Evolutionary conservation across 2,888 invertebrate genomes (phyloP).

Genomic region (Drosophila mercatorum): DNA sequence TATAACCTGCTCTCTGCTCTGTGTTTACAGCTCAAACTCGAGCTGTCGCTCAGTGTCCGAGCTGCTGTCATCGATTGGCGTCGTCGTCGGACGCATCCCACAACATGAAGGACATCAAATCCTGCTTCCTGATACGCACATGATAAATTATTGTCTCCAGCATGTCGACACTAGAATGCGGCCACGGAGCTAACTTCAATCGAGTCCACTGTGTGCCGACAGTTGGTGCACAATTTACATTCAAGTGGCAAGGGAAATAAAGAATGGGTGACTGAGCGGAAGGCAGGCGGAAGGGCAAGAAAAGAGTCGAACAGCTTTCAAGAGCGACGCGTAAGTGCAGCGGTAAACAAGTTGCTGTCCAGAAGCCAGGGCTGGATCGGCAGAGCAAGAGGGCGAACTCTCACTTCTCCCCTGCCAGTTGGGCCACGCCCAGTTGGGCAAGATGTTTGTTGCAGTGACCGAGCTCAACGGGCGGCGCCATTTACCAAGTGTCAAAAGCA

Average conservation of each 20-base stretch:
- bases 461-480: conserved; percentile 82
- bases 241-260: conserved; percentile 40
- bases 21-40: not conserved
- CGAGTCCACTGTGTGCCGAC: conserved; percentile 4
- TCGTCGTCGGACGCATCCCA: conserved; percentile 46
- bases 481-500: conserved; percentile 83
- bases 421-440: conserved; percentile 48
- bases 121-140: conserved; percentile 57
- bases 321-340: conserved; percentile 71
- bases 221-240: conserved; percentile 55
- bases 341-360: conserved; percentile 70
- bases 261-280: conserved; percentile 8
- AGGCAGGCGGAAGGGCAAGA: conserved; percentile 26
- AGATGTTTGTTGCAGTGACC: conserved; percentile 64
- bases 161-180: conserved; percentile 53
- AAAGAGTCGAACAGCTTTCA: conserved; percentile 56
- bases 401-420: conserved; percentile 4
- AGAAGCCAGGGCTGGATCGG: conserved; percentile 10
- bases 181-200: conserved; percentile 13
- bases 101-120: conserved; percentile 50
- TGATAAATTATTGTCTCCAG: conserved; percentile 70
- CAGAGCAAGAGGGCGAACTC: conserved; percentile 15
- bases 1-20: not conserved
- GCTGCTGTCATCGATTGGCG: conserved; percentile 59
- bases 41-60: conserved; percentile 17